A percentile compares a stretch with the other conserved stretches of the same genome.
These are phyloP conservation scores for Drosophila tsacasi DNA, from an alignment of 1,140 invertebrate genomes.

Conservation along the genomic window DNA sequence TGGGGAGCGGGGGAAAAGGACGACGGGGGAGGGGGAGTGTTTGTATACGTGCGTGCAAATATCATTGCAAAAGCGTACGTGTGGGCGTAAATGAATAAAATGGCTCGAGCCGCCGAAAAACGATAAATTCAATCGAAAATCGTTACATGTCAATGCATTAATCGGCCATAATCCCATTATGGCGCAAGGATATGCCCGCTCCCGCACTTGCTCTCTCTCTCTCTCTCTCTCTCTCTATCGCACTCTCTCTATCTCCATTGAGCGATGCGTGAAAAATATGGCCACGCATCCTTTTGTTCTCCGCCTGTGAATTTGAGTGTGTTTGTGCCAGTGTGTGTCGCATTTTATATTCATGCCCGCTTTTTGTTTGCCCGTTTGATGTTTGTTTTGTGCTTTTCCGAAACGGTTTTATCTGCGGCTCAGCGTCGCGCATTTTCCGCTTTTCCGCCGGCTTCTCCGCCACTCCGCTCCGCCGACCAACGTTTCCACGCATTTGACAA, in stretches of 20 bases:
- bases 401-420: conserved; percentile 81
- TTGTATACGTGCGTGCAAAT: conserved; percentile 69
- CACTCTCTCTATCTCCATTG: conserved; percentile 20
- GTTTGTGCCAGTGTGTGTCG: conserved; percentile 53
- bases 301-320: conserved; percentile 33
- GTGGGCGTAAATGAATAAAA: conserved; percentile 83
- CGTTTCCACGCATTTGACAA: conserved; percentile 75
- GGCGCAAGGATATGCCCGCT: conserved; percentile 76
- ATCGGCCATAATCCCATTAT: conserved; percentile 85
- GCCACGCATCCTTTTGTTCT: conserved; percentile 77
- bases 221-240: neutral
- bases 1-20: neutral
- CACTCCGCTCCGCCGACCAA: neutral
- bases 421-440: conserved; percentile 74
- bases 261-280: conserved; percentile 77
- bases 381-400: conserved; percentile 80
- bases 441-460: conserved; percentile 39
- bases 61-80: conserved; percentile 71
- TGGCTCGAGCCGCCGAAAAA: conserved; percentile 80
- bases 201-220: conserved; percentile 23
- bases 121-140: conserved; percentile 85
- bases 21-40: conserved; percentile 1
- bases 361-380: conserved; percentile 82
- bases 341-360: conserved; percentile 81
- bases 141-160: conserved; percentile 85